These are phyloP conservation scores for Misgurnus mizolepis DNA, from an alignment of 2,113 vertebrate genomes.

Conservation along the genomic window DNA sequence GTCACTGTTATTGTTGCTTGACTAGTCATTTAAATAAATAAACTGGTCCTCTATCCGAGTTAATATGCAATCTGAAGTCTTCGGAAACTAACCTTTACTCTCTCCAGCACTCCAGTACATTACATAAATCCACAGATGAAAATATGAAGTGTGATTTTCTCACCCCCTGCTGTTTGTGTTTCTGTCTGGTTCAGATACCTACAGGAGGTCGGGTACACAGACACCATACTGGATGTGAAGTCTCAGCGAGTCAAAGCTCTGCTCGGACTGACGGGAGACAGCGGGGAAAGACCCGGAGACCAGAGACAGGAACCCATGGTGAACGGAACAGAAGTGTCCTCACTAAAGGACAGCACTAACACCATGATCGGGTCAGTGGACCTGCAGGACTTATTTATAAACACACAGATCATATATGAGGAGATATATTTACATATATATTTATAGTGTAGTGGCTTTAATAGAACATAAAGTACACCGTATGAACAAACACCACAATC, in stretches of 20 bases:
- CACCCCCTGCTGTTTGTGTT: neutral
- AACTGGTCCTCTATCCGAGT: neutral
- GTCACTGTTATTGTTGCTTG: neutral
- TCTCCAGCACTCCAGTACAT: neutral
- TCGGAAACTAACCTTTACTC: neutral
- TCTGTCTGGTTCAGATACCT: conserved; percentile 81
- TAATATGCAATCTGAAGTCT: neutral
- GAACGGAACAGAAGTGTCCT: conserved; percentile 85
- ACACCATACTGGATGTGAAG: conserved; percentile 95
- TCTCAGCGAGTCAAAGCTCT: conserved; percentile 89
- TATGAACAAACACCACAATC: no score
- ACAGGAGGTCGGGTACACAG: conserved; percentile 94
- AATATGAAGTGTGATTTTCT: neutral
- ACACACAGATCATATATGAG: no score
- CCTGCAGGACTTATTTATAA: no score
- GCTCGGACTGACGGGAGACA: conserved; percentile 87
- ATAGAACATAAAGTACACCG: no score
- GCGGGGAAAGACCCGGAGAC: conserved; percentile 79
- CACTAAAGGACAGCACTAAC: conserved; percentile 76
- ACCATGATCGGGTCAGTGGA: conserved; percentile 82
- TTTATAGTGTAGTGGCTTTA: no score
- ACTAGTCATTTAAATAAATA: neutral
- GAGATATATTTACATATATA: no score
- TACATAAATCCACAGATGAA: neutral
- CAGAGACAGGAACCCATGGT: conserved; percentile 85